Evolutionary conservation across 2,797 vertebrate species (phyloP).

Genomic region (Anableps anableps): DNA sequence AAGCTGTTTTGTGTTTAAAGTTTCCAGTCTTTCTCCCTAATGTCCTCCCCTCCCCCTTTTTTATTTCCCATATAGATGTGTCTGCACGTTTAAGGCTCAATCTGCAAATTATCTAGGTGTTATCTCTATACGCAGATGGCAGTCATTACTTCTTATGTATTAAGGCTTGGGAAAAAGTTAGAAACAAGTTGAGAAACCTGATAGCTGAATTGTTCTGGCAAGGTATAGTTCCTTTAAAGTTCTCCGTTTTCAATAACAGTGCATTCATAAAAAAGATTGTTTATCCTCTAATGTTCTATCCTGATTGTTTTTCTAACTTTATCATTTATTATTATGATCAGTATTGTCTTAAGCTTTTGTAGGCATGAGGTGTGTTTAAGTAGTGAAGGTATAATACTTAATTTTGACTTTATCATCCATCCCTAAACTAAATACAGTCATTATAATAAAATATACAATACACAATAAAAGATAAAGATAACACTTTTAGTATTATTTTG

Average conservation of each 20-base stretch:
- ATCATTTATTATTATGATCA: background rate
- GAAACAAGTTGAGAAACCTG: constrained; percentile 31
- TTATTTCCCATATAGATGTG: too few relatives aligned
- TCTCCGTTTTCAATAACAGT: constrained; percentile 14
- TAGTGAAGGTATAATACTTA: background rate
- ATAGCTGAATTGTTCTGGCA: constrained; percentile 25
- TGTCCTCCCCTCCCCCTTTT: background rate
- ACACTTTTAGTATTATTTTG: background rate
- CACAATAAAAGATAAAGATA: too few relatives aligned
- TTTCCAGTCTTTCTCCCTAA: constrained; percentile 17
- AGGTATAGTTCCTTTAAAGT: constrained; percentile 13
- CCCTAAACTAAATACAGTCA: background rate
- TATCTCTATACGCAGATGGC: constrained; percentile 72
- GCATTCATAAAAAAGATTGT: constrained; percentile 6
- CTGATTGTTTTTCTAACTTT: background rate
- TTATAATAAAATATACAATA: background rate
- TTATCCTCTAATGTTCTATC: constrained; percentile 9
- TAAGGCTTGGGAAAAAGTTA: constrained; percentile 53
- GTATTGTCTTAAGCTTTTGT: background rate
- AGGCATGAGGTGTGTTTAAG: background rate
- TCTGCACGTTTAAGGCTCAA: constrained; percentile 7
- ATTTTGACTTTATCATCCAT: background rate
- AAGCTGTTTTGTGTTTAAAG: constrained; percentile 34
- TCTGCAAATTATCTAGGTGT: constrained; percentile 49
- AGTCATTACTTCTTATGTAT: constrained; percentile 66